phyloP scores from a whole-genome alignment of 1,140 invertebrate genomes.

The Bathynomus jamesi region DNA sequence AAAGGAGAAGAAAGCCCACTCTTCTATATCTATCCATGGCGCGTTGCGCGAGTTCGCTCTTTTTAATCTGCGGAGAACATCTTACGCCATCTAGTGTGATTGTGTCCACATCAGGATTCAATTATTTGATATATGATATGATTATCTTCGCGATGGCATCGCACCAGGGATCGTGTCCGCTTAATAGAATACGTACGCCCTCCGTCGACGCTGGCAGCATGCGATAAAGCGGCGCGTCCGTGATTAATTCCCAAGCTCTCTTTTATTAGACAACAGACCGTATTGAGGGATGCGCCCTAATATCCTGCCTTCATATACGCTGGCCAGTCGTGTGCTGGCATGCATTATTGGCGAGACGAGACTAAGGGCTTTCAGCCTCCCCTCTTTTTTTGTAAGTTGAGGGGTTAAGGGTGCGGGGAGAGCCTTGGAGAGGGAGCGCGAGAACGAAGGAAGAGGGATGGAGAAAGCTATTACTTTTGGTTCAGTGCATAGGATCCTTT shows the following conservation, averaged over 20 bases:
- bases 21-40: too few species aligned
- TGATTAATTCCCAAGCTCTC: slow-evolving; percentile 28
- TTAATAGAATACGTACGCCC: too few species aligned
- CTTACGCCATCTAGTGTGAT: background rate
- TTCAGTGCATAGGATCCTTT: background rate
- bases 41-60: too few species aligned
- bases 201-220: too few species aligned
- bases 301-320: slow-evolving; percentile 15
- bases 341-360: slow-evolving; percentile 11
- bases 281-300: slow-evolving; percentile 27
- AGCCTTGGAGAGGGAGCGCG: slow-evolving; percentile 3
- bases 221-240: slow-evolving; percentile 19
- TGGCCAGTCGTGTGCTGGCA: slow-evolving; percentile 10
- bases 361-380: background rate
- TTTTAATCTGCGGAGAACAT: too few species aligned
- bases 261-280: slow-evolving; percentile 28
- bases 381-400: background rate
- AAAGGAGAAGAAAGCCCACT: too few species aligned
- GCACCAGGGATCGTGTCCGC: background rate
- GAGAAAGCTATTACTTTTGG: background rate
- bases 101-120: background rate
- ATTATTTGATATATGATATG: background rate
- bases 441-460: background rate
- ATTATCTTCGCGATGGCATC: background rate
- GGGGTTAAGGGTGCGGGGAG: too few species aligned